A percentile compares a stretch with the other conserved stretches of the same genome.
These are phyloP conservation scores for Chaenodraco wilsoni DNA, from an alignment of 2,797 vertebrate species.

Conservation along the genomic window DNA sequence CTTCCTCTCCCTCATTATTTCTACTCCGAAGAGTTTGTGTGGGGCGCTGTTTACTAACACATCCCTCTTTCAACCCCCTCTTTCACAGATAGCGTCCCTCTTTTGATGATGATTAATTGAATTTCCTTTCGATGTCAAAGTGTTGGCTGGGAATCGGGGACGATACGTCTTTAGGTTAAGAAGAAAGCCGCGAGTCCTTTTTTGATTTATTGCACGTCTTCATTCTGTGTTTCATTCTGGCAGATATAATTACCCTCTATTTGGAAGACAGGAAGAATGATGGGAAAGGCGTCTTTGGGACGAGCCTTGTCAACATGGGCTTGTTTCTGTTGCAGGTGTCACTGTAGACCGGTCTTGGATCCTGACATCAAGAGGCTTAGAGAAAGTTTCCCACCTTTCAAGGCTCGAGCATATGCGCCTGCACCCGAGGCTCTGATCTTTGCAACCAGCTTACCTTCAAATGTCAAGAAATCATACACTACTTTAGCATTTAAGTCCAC, in stretches of 20 bases:
- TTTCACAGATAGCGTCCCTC: slow-evolving; percentile 26
- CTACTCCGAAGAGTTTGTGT: slow-evolving; percentile 63
- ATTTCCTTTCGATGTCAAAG: slow-evolving; percentile 54
- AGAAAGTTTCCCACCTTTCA: slow-evolving; percentile 65
- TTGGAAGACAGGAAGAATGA: slow-evolving; percentile 23
- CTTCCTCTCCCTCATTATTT: slow-evolving; percentile 64
- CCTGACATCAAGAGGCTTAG: slow-evolving; percentile 68
- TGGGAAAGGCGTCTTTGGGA: slow-evolving; percentile 29
- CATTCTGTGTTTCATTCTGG: slow-evolving; percentile 43
- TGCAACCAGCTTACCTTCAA: slow-evolving; percentile 46
- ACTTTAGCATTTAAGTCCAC: slow-evolving; percentile 46
- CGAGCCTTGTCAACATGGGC: slow-evolving; percentile 42
- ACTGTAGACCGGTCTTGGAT: slow-evolving; percentile 42
- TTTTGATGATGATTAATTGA: slow-evolving; percentile 65
- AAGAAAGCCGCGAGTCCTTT: slow-evolving; percentile 39
- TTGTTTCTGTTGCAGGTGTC: slow-evolving; percentile 53
- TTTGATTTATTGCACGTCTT: slow-evolving; percentile 49
- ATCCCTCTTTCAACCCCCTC: slow-evolving; percentile 39
- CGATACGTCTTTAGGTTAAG: slow-evolving; percentile 47
- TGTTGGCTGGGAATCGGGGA: slow-evolving; percentile 34
- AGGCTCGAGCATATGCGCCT: slow-evolving; percentile 36
- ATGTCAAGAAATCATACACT: slow-evolving; percentile 39
- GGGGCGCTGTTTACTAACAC: slow-evolving; percentile 58
- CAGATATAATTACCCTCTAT: slow-evolving; percentile 43
- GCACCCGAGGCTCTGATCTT: slow-evolving; percentile 56